Evolutionary conservation across 2,888 invertebrate genomes (phyloP).

Genomic region (Drosophila histrio): DNA sequence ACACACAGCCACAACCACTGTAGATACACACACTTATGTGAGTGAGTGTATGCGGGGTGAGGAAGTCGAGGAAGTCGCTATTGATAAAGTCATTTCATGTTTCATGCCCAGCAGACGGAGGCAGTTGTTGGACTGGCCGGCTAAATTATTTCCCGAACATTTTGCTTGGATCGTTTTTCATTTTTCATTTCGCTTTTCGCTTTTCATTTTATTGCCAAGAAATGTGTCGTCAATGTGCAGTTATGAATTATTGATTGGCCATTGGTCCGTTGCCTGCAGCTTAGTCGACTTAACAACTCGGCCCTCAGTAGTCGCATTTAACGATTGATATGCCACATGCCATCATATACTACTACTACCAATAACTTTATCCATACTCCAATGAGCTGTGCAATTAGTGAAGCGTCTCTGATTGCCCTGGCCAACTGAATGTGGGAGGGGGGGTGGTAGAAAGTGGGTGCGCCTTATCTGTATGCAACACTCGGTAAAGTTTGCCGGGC

Average conservation of each 20-base stretch:
- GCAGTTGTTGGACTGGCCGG: slow-evolving; percentile 8
- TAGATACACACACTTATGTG: slow-evolving; percentile 7
- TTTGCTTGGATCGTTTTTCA: slow-evolving; percentile 13
- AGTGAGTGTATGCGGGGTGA: slow-evolving; percentile 15
- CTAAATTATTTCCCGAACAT: slow-evolving; percentile 61
- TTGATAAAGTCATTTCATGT: slow-evolving; percentile 74
- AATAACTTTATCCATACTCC: background rate
- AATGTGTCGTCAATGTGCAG: slow-evolving; percentile 69
- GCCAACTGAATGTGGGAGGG: background rate
- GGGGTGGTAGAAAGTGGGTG: too few species aligned
- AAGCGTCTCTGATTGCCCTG: slow-evolving; percentile 6
- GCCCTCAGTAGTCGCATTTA: background rate
- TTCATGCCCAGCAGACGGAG: slow-evolving; percentile 41
- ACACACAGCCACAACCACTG: background rate
- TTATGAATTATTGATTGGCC: slow-evolving; percentile 78
- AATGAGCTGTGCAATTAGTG: slow-evolving; percentile 20
- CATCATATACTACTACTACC: too few species aligned
- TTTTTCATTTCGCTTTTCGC: slow-evolving; percentile 56
- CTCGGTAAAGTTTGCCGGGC: slow-evolving; percentile 13
- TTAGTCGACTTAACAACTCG: slow-evolving; percentile 50
- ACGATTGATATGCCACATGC: slow-evolving; percentile 15
- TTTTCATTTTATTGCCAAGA: slow-evolving; percentile 72
- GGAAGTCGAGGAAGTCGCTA: slow-evolving; percentile 48
- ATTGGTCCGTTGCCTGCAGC: slow-evolving; percentile 43
- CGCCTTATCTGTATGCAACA: slow-evolving; percentile 33